A percentile compares a stretch with the other conserved stretches of the same genome.
Evolutionary conservation across 2,888 invertebrate species (phyloP).

Genomic region (Synergus japonicus): DNA sequence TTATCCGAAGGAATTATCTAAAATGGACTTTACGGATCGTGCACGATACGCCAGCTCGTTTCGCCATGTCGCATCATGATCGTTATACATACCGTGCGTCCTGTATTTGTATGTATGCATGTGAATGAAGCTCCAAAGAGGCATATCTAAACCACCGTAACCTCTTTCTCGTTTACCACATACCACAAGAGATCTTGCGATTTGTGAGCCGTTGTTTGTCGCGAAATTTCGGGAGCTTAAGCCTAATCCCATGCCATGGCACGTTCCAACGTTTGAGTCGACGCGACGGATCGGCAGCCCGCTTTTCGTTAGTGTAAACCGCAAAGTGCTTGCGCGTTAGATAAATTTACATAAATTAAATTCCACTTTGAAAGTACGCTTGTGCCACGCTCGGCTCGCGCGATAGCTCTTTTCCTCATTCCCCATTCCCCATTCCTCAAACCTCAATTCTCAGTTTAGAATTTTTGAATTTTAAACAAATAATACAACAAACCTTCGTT

Average conservation of each 20-base stretch:
- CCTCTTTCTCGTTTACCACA: background rate
- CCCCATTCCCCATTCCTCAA: conserved; percentile 6
- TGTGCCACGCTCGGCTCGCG: conserved; percentile 12
- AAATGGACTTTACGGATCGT: conserved; percentile 41
- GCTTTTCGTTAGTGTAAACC: conserved; percentile 57
- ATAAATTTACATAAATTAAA: conserved; percentile 67
- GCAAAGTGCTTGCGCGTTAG: conserved; percentile 61
- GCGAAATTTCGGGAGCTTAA: conserved; percentile 21
- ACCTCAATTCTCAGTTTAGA: conserved; percentile 10
- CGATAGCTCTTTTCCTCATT: conserved; percentile 30
- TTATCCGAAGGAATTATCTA: conserved; percentile 45
- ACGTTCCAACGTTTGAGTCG: conserved; percentile 59
- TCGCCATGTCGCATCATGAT: background rate
- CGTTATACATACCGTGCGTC: background rate
- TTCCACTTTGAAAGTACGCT: conserved; percentile 59
- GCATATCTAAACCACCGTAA: background rate
- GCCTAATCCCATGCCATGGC: conserved; percentile 57
- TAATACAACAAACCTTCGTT: background rate
- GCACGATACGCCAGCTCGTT: conserved; percentile 18
- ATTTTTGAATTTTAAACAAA: too few species aligned
- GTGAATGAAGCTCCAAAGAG: background rate
- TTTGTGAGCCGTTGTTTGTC: conserved; percentile 1
- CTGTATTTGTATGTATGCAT: background rate
- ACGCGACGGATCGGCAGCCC: conserved; percentile 52
- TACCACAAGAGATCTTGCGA: background rate